Evolutionary conservation across 2,113 vertebrate genomes (phyloP), one percentile per base, ranked within the genome.

Genomic region (Suncus etruscus): DNA sequence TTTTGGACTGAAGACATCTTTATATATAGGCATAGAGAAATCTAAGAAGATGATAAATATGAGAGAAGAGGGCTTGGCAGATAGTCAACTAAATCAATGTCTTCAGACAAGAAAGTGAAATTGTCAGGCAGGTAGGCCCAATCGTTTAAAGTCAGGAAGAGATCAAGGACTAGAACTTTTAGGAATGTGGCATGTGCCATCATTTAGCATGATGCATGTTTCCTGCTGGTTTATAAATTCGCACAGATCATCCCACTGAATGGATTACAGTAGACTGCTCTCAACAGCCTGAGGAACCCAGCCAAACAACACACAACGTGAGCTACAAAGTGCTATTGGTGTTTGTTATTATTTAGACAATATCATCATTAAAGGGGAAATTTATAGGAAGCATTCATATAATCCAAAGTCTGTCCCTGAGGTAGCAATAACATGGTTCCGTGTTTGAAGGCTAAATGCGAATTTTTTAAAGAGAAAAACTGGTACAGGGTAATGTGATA

Each of bases 321-420:
- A 94, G 22, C 66, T 91, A 82, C 61, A 89, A 84, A 92, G 78
- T 85, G 74, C 48, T 92, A 86, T 93, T 94, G 95, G 86, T 86
- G 89, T 95, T 63, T 94, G 69, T 94, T 89, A 86, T 86, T 94
- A 93, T 90, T 95, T 92, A 94, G 90, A 90, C 89, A 89, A 89
- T 95, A 75, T 88, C 87, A 74, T 86, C 45, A 63, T 93, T 95
- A 92, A 50, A 89, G 29, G 10, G 82, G 8, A 84, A 94, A 93
- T 95, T 96, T 95, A 94, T 94, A 87, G 69, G 73, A 84, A 93
- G 45, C 78, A 58, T 86, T 91, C 45, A 77, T 54, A 84, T 77
- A 79, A 76, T 90, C 65, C 95, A 83, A 94, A 54, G 27, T 89
- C 72, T 86, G 69, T 94, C 91, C 86, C 91, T 78, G 70, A 79